A percentile compares a stretch with the other conserved stretches of the same genome.
These are phyloP conservation scores for Plutella xylostella DNA, from an alignment of 2,888 invertebrate genomes.

Conservation along the genomic window DNA sequence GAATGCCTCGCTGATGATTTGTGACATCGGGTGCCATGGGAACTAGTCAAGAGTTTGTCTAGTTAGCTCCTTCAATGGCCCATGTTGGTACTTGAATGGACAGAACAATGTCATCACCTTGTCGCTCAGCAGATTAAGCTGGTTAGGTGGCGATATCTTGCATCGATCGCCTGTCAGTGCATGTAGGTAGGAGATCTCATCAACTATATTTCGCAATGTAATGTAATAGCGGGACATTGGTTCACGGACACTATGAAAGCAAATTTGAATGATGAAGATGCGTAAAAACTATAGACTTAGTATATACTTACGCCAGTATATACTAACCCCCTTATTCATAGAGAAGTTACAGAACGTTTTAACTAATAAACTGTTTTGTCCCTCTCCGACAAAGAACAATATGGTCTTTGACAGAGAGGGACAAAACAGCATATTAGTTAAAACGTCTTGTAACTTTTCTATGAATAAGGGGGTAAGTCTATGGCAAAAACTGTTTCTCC, in stretches of 20 bases:
- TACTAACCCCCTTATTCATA: too few relatives aligned
- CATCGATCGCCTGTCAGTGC: constrained; percentile 37
- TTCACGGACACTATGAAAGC: constrained; percentile 8
- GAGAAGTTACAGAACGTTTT: too few relatives aligned
- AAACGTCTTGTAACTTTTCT: too few relatives aligned
- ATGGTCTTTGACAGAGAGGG: too few relatives aligned
- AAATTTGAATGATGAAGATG: neutral
- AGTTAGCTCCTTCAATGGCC: neutral
- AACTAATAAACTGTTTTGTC: too few relatives aligned
- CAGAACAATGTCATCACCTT: constrained; percentile 25
- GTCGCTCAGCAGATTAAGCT: constrained; percentile 19
- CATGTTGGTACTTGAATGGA: constrained; percentile 14
- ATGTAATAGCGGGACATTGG: constrained; percentile 19
- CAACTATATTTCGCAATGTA: constrained; percentile 35
- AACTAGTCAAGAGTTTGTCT: too few relatives aligned
- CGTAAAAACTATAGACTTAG: too few relatives aligned
- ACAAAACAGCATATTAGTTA: too few relatives aligned
- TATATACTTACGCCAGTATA: too few relatives aligned
- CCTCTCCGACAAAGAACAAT: too few relatives aligned
- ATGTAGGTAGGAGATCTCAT: constrained; percentile 34
- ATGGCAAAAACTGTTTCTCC: too few relatives aligned
- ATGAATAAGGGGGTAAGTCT: too few relatives aligned
- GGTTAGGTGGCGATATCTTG: constrained; percentile 24
- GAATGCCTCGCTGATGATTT: neutral
- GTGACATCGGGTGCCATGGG: neutral